These are phyloP conservation scores for Crypturellus tataupa DNA, from an alignment of 2,797 vertebrate genomes.

Conservation along the genomic window DNA sequence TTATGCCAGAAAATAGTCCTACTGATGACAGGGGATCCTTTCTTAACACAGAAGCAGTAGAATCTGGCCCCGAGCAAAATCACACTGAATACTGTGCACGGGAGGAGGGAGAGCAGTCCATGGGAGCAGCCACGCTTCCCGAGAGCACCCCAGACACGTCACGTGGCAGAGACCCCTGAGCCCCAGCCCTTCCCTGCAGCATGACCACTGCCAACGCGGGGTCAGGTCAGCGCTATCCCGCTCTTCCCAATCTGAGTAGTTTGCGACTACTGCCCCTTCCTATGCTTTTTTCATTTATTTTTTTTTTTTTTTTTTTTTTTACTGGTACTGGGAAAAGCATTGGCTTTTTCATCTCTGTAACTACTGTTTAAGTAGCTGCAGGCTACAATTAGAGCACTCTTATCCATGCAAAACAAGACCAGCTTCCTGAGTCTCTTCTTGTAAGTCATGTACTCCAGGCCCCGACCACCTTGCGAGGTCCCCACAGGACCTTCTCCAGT, in stretches of 20 bases:
- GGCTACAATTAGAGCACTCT: not conserved
- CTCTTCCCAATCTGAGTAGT: not conserved
- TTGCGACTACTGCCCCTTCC: not conserved
- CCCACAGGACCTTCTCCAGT: not conserved
- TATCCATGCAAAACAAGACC: not conserved
- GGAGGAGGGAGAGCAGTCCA: conserved; percentile 10
- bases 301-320: not conserved
- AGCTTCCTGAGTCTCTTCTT: not conserved
- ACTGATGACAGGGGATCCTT: conserved; percentile 45
- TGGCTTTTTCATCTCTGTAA: not conserved
- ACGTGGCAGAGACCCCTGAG: not conserved
- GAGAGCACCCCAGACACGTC: not conserved
- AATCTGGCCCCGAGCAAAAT: conserved; percentile 50
- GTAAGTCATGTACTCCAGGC: not conserved
- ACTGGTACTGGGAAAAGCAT: not conserved
- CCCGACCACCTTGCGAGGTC: not conserved
- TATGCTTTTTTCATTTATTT: not conserved
- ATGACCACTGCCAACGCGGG: rapidly evolving
- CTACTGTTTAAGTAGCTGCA: not conserved
- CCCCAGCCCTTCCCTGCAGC: not conserved
- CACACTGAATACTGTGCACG: conserved; percentile 1
- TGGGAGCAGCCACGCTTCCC: conserved; percentile 20
- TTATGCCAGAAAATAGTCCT: conserved; percentile 8
- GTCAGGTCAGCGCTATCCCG: not conserved
- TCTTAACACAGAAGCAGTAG: conserved; percentile 11